Base-by-base conservation (phyloP, 2,113 vertebrate species). In the Nannobrachium achirus region DNA sequence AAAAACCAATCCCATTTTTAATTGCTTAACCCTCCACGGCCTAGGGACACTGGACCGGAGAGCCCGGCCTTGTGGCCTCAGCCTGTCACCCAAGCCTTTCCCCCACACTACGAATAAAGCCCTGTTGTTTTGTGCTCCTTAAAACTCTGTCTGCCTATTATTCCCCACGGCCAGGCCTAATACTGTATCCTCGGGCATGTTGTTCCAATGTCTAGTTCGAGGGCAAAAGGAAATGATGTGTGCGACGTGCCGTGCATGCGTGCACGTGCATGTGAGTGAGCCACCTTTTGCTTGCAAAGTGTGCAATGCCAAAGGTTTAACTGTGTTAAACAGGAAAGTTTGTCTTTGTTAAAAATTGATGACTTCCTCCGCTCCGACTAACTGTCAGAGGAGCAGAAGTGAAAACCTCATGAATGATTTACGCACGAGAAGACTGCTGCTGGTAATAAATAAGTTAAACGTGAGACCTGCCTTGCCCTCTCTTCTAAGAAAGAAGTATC, bases 371-470 rank as follows among this genome's bases (percentile, higher is more conserved):
- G 84, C 76, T 77, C 46, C 18, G 62, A 67, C 84, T 78, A 33
- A 86, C 71, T 76, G 59, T 71, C 71, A 57, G 81, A 75, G 58
- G 62, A 66, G 71, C 20, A 68, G 73, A 88, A 84, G 87, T 86
- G 4, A 88, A 89, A 88, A 75, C 73, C 81, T 85, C 69, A 91
- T 90, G 85, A 86, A 75, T 57, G 7, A 81, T 78, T 79, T 63
- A 81, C 13, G 78, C 77, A 78, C 78, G 80, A 76, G 41, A 67
- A 69, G 66, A 39, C 70, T 46, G 56, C 70, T 46, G 56, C 84
- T 88, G 86, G 87, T 90, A 91, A 85, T 86, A 86, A 90, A 86
- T 83, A 87, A 87, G 60, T 85, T 73, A 76, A 88, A 81, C 57
- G 66, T n/a, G 63, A 58, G 59, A 56, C 4, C 20, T 62, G 39